These are phyloP conservation scores for Myrmecobius fasciatus DNA, from an alignment of 2,113 vertebrate genomes.

Conservation along the genomic window DNA sequence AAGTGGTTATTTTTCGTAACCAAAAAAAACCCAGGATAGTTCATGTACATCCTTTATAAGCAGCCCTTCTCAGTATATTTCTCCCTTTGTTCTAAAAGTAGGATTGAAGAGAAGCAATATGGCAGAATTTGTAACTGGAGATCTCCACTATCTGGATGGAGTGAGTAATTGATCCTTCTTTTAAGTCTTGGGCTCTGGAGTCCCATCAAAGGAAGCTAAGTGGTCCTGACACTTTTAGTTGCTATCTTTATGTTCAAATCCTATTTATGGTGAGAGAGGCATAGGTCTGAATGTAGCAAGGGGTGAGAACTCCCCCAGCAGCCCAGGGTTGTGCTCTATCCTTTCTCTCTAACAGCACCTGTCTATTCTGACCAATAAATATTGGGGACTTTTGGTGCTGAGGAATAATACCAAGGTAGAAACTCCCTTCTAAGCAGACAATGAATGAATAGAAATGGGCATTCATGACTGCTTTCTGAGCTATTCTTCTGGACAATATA, in stretches of 20 bases:
- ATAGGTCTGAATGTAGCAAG: background rate
- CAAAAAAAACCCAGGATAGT: background rate
- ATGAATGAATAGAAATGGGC: slow-evolving; percentile 27
- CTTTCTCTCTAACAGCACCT: background rate
- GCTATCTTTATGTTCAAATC: background rate
- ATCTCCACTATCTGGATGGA: background rate
- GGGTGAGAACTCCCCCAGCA: background rate
- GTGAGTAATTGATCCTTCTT: slow-evolving; percentile 14
- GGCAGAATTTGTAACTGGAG: background rate
- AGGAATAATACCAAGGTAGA: background rate
- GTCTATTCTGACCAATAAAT: slow-evolving; percentile 32
- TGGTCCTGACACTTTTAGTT: background rate
- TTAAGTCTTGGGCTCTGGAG: slow-evolving; percentile 11
- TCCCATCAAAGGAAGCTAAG: slow-evolving; percentile 17
- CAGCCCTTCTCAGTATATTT: background rate
- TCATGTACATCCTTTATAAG: background rate
- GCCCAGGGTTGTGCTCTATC: background rate
- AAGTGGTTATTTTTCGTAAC: background rate
- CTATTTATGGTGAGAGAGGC: background rate
- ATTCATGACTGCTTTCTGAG: slow-evolving; percentile 51
- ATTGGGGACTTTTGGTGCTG: background rate
- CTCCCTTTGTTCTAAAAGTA: slow-evolving; percentile 19
- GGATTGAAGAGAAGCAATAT: slow-evolving; percentile 4
- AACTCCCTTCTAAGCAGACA: slow-evolving; percentile 4
- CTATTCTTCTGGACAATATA: slow-evolving; percentile 58